Conservation (phyloP, 92 coral and sea anemone genomes). For the Scolanthus callimorphus region DNA sequence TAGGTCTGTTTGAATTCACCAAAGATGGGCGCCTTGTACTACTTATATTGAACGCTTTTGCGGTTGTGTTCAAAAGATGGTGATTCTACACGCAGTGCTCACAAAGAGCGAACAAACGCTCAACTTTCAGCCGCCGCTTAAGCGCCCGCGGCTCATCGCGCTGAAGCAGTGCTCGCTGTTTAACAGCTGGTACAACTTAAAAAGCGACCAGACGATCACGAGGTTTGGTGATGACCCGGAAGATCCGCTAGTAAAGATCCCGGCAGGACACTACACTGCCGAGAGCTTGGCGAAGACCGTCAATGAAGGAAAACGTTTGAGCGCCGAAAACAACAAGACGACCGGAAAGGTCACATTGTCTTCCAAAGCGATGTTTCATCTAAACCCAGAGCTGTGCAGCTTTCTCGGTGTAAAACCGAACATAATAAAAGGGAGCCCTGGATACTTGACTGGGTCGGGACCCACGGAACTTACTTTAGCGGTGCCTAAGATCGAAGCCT, state of each 20-base stretch:
- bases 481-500: not conserved
- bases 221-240: not conserved
- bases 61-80: not conserved
- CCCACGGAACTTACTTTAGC: not conserved
- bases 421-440: too few species aligned
- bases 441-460: not conserved
- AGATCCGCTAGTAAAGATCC: not conserved
- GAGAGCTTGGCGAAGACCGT: not conserved
- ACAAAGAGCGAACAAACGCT: not conserved
- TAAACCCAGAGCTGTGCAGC: not conserved
- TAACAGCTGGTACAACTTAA: slow-evolving; percentile 26
- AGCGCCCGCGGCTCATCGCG: slow-evolving; percentile 16
- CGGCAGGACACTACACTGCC: slow-evolving; percentile 1
- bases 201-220: not conserved
- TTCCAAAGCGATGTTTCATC: not conserved
- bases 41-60: too few species aligned
- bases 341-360: not conserved
- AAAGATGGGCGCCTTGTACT: too few species aligned
- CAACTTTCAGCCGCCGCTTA: slow-evolving; percentile 10
- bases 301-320: not conserved
- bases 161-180: slow-evolving; percentile 21
- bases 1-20: too few species aligned
- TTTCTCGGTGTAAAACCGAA: not conserved
- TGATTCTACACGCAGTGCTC: not conserved
- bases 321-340: not conserved